Percentiles rank a stretch among this genome's conserved stretches.
Conservation (phyloP, 2,797 vertebrate genomes). For the Phataginus tetradactyla region DNA sequence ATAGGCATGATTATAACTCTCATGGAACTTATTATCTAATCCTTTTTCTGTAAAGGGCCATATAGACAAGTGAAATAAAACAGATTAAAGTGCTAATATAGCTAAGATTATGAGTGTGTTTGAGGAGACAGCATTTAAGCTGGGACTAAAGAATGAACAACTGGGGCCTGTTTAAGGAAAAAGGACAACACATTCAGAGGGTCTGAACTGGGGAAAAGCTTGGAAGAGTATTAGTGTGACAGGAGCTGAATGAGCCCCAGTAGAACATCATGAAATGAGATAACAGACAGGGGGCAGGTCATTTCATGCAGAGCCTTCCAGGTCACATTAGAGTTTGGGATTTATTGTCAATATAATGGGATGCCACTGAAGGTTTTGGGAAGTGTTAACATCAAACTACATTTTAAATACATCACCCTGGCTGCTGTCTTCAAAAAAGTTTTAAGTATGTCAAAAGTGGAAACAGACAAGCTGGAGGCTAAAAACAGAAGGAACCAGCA, state of each 20-base stretch:
- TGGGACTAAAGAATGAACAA: neutral
- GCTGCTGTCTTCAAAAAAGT: neutral
- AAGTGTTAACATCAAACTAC: neutral
- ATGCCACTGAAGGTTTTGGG: neutral
- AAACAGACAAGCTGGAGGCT: neutral
- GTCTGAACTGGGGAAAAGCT: neutral
- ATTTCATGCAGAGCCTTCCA: neutral
- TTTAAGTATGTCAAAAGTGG: neutral
- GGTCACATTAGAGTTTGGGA: neutral
- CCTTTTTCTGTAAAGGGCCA: neutral
- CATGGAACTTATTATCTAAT: neutral
- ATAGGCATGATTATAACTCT: neutral
- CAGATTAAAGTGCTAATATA: neutral
- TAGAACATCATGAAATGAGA: neutral
- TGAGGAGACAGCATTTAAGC: neutral
- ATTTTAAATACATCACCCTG: neutral
- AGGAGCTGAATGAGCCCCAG: neutral
- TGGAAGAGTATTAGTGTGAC: neutral
- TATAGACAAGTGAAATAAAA: conserved; percentile 14
- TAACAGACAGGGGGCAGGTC: neutral
- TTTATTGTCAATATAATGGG: neutral
- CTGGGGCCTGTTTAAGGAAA: neutral
- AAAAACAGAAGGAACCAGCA: neutral
- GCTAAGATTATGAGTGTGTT: neutral
- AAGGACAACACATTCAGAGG: neutral